phyloP scores from a whole-genome alignment of 1,140 invertebrate genomes.

The Eulimnadia texana region DNA sequence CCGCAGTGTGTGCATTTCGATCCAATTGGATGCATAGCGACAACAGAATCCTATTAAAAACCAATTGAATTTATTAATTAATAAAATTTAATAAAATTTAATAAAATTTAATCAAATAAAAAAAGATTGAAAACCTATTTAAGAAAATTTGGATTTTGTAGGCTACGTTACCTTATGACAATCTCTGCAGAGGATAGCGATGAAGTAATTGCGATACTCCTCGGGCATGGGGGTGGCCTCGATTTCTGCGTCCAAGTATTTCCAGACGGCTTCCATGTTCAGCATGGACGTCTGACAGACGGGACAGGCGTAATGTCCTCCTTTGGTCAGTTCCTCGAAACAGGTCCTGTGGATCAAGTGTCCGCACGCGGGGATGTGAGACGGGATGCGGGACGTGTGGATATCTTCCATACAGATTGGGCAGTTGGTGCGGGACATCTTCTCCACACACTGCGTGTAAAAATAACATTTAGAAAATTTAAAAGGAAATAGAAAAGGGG shows the following conservation, averaged over 20 bases:
- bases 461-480: not conserved
- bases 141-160: constrained; percentile 16
- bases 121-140: constrained; percentile 21
- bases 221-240: constrained; percentile 61
- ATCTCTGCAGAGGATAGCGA: constrained; percentile 71
- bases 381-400: constrained; percentile 69
- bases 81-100: no score
- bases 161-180: constrained; percentile 54
- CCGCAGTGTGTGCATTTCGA: constrained; percentile 68
- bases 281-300: constrained; percentile 68
- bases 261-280: constrained; percentile 65
- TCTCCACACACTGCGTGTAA: constrained; percentile 59
- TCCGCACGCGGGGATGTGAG: constrained; percentile 71
- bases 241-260: constrained; percentile 62
- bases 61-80: no score
- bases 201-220: constrained; percentile 58
- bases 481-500: not conserved
- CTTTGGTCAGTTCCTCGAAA: constrained; percentile 57
- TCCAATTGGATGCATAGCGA: constrained; percentile 69
- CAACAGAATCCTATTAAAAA: constrained; percentile 47
- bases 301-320: constrained; percentile 72
- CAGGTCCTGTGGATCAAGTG: constrained; percentile 67
- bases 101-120: no score
- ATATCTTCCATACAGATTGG: constrained; percentile 77
- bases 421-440: constrained; percentile 68